Percentiles rank a stretch among this genome's conserved stretches.
Conservation (phyloP, 2,113 vertebrate genomes). For the Caretta caretta region DNA sequence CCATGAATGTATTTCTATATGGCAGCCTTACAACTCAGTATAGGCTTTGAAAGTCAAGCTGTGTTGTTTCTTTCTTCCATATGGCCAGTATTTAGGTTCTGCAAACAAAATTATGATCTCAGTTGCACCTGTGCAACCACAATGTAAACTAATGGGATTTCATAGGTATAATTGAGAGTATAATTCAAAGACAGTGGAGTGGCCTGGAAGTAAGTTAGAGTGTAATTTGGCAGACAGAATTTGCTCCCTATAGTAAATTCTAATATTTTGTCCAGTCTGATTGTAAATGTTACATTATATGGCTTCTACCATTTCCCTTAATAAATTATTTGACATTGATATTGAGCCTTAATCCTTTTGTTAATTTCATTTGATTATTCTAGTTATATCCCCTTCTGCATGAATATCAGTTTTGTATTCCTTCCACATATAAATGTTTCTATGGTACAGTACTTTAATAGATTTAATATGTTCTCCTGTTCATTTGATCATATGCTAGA, state of each 20-base stretch:
- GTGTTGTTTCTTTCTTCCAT: neutral
- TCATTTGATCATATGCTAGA: neutral
- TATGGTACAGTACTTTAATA: neutral
- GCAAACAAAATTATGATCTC: neutral
- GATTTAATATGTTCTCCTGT: neutral
- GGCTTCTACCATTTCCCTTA: neutral
- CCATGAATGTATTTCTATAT: neutral
- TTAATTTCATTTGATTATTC: neutral
- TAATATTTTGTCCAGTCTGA: neutral
- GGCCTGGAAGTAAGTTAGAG: neutral
- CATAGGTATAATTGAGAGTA: neutral
- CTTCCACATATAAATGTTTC: neutral
- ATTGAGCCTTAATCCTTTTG: neutral
- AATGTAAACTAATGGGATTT: neutral
- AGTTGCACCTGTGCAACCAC: neutral
- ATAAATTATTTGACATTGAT: neutral
- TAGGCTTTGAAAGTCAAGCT: neutral
- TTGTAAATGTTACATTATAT: neutral
- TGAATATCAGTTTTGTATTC: neutral
- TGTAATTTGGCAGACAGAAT: neutral
- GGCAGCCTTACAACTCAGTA: neutral
- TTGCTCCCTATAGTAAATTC: neutral
- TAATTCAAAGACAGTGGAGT: too few species aligned
- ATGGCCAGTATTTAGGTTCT: neutral
- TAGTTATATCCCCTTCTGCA: neutral